Percentiles rank a stretch among this genome's conserved stretches.
These are phyloP conservation scores for Acrocyrtus sp. DNA, from an alignment of 2,888 invertebrate genomes.

Conservation along the genomic window DNA sequence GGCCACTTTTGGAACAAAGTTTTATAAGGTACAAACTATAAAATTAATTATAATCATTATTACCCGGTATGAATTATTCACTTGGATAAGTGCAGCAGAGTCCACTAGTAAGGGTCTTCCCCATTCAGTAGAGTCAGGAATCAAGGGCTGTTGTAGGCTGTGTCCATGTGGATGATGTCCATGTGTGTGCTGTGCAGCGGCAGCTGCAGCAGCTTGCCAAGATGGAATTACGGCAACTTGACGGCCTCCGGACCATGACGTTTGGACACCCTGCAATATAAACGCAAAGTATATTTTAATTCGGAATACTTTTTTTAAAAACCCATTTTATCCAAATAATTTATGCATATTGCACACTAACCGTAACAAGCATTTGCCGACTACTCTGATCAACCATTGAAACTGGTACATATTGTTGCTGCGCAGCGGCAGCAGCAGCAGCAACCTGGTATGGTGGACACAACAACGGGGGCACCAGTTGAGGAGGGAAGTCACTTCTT, in stretches of 20 bases:
- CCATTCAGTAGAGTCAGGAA: constrained; percentile 75
- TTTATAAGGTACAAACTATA: too few relatives aligned
- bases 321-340: not conserved
- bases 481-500: constrained; percentile 87
- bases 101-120: constrained; percentile 81
- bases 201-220: constrained; percentile 80
- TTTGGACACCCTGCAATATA: constrained; percentile 73
- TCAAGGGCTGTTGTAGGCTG: constrained; percentile 72
- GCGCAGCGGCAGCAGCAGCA: constrained; percentile 71
- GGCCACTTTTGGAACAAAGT: not conserved
- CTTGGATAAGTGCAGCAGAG: constrained; percentile 78
- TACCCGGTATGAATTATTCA: constrained; percentile 64
- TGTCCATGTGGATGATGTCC: constrained; percentile 55
- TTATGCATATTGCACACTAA: constrained; percentile 65
- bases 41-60: not conserved
- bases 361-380: constrained; percentile 80
- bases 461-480: constrained; percentile 92
- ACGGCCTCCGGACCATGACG: constrained; percentile 77
- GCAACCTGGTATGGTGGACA: constrained; percentile 73
- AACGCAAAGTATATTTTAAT: not conserved
- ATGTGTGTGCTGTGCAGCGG: constrained; percentile 68
- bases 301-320: not conserved
- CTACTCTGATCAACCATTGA: constrained; percentile 91
- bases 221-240: constrained; percentile 84
- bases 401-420: constrained; percentile 92